phyloP scores from a whole-genome alignment of 2,888 invertebrate genomes.

The Monochamus alternatus region DNA sequence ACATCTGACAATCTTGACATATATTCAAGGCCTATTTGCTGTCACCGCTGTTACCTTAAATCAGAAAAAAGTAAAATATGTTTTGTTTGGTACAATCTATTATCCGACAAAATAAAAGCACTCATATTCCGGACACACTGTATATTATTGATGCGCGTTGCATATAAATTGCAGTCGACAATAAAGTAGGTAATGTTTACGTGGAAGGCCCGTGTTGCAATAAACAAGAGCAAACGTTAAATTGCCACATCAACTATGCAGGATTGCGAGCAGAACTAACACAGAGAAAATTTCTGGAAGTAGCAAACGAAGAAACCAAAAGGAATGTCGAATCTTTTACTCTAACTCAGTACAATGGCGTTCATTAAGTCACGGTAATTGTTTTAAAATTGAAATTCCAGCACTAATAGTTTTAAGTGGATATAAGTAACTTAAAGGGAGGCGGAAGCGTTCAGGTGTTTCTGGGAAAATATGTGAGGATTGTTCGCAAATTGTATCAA shows the following conservation, averaged over 20 bases:
- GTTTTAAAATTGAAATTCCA: conserved; percentile 20
- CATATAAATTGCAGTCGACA: no score
- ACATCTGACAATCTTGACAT: no score
- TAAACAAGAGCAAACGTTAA: background rate
- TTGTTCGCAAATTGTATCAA: background rate
- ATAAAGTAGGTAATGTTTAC: background rate
- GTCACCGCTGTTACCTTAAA: no score
- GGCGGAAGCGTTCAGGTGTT: background rate
- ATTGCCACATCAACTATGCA: background rate
- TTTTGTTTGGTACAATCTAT: no score
- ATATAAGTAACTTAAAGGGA: background rate
- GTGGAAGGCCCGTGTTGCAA: background rate
- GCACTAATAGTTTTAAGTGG: conserved; percentile 16
- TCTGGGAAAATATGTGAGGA: background rate
- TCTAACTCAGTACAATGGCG: conserved; percentile 10
- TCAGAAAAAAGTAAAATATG: no score
- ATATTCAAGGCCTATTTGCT: no score
- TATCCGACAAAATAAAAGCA: no score
- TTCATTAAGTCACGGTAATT: conserved; percentile 23
- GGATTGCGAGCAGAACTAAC: background rate
- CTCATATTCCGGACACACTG: no score
- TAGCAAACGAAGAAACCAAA: conserved; percentile 20
- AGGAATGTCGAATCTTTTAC: conserved; percentile 24
- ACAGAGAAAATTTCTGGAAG: background rate
- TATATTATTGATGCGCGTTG: no score